Evolutionary conservation across 2,113 vertebrate genomes (phyloP), one percentile per base, ranked within the genome.

Genomic region (Athene cunicularia): DNA sequence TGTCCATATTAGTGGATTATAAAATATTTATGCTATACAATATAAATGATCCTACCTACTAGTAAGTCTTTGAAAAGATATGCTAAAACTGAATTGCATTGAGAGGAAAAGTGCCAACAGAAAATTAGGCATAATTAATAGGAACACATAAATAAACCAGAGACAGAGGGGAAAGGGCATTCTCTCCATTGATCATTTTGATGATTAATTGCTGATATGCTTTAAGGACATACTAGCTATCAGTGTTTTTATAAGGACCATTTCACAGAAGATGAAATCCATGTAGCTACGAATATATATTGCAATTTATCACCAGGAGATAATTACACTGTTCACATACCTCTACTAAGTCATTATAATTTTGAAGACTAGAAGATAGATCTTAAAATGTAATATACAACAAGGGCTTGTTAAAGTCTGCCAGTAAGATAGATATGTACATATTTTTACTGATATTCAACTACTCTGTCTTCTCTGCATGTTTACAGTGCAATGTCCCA

Each of bases 1-100:
- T 98, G 98, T 98, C 98, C 98, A 97, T 98, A 99, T 98, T 98
- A 98, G 97, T 98, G 97, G 98, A 97, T 98, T 98, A 98, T 98
- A 98, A 99, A 99, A 98, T 98, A 98, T 99, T 98, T 98, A 98
- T 98, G 98, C 98, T 98, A 97, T 97, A 98, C 95, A 98, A 98
- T 99, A 98, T 98, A 99, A 98, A 99, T 98, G 97, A 96, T 92
- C 67, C 82, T 95, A 96, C 90, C 95, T 94, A 98, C 98, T 98
- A 98, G 98, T 98, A 98, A 98, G 96, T 97, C 94, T 97, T 96
- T 95, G 96, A 93, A 97, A 98, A 97, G 97, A 97, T 97, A 98
- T 93, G 97, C 92, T 97, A 95, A 98, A 97, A 98, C 97, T 97
- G 98, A 98, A 98, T 98, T 98, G 97, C 97, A 97, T 98, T 97